Evolutionary conservation across 2,797 vertebrate species (phyloP), one percentile per base, ranked within the genome.

Genomic region (Xerus rutilus): DNA sequence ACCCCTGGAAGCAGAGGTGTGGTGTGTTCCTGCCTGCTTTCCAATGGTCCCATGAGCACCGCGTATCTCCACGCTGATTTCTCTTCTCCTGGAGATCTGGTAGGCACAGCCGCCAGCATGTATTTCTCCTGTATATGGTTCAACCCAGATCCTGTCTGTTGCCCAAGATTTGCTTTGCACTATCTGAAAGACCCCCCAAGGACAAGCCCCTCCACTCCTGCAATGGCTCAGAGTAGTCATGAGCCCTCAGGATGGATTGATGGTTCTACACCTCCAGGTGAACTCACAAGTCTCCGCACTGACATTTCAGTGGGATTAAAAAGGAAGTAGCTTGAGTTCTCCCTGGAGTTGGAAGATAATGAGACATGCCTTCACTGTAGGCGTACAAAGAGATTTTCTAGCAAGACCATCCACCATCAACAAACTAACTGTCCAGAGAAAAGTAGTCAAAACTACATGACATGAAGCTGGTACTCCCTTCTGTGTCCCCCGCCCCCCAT

Each of bases 171-270:
- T 32, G 59, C 85, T 45, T 65, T n/a, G 62, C 47, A 76, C n/a
- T 52, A 6, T 49, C 12, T 23, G 32, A 77, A 77, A 45, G 35
- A 49, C 77, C 28, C 32, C 59, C 59, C 0, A 0, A 13, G 5
- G 52, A 39, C 30, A 74, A 47, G 47, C 4, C 7, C 32, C 57
- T 39, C 39, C 39, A 39, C 39, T 47, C 92, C 90, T 47, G 81
- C 0, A 1, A 47, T 1, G 30, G 43, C 35, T 21, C 70, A 1
- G 14, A 14, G 8, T 14, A 9, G 15, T 47, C 52, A 0, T 25
- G 62, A 86, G 85, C 28, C 35, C 45, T 87, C 49, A 35, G 35
- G 74, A 57, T 47, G 72, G 64, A 89, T 72, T 1, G 8, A 18
- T 7, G 32, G 20, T 32, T 86, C 91, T n/a, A 65, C 70, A 89